Evolutionary conservation across 2,797 vertebrate species (phyloP), one percentile per base, ranked within the genome.

Genomic region (Semaprochilodus insignis): DNA sequence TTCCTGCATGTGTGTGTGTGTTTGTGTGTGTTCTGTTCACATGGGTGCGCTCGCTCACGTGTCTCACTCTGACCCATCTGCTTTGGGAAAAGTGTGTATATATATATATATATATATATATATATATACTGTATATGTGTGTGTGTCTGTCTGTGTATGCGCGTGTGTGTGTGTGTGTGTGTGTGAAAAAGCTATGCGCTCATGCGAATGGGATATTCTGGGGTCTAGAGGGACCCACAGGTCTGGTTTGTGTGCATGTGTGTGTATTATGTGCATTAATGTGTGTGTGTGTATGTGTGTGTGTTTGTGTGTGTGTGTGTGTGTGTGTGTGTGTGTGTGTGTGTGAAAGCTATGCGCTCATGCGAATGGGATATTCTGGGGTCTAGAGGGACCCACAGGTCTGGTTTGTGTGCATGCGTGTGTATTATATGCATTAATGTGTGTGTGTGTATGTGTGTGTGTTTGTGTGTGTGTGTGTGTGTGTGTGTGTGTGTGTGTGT

Each of bases 31-130:
- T 65, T 65, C 62, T 63, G 51, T 69, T 34, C 1, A 77, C 90
- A 86, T 91, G 91, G 86, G 85, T 90, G 91, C 89, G 82, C 76
- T 59, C 85, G 82, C 1, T 25, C 90, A 93, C 87, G 81, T 87
- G 80, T 77, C 59, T 92, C 86, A 85, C 78, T 90, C 60, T 66
- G 23, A 44, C 67, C 69, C 80, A 82, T 80, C 77, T 87, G 83
- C 51, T 80, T 81, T 70, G 34, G 4, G 14, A 79, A n/a, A 55
- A 17, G 69, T 51, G 48, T 73, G 34, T 75, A 36, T 70, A 55
- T 76, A 55, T 76, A 27, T 71, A 59, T 76, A 34, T 65, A 14
- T 62, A 59, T 84, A 23, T 66, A 17, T 66, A 67, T 59, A 48
- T 72, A 48, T 80, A 23, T 69, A 40, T 75, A 52, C n/a, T 44